Percentiles rank a stretch among this genome's conserved stretches.
phyloP scores from a whole-genome alignment of 2,888 invertebrate species.

The Cetonia aurata region DNA sequence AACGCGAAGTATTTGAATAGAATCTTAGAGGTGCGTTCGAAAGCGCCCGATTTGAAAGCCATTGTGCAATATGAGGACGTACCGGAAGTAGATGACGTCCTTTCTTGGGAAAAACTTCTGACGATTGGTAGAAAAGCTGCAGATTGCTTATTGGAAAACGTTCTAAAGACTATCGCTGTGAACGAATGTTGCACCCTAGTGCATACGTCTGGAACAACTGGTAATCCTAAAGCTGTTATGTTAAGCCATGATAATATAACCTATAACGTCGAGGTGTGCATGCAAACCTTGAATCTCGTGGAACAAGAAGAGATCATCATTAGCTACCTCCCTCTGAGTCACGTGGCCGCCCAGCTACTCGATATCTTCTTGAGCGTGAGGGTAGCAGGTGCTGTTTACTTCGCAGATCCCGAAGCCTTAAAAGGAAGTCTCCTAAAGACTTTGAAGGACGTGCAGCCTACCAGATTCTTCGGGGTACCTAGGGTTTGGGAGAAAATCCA shows the following conservation, averaged over 20 bases:
- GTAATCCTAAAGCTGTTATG: conserved; percentile 94
- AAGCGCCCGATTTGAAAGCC: conserved; percentile 81
- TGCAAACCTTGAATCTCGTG: conserved; percentile 69
- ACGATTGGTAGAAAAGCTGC: conserved; percentile 78
- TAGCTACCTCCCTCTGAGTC: conserved; percentile 89
- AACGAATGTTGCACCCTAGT: conserved; percentile 90
- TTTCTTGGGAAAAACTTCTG: conserved; percentile 82
- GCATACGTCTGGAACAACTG: conserved; percentile 91
- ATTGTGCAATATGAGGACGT: conserved; percentile 78
- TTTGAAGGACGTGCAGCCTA: conserved; percentile 83
- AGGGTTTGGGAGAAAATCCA: conserved; percentile 95
- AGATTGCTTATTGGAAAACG: conserved; percentile 76
- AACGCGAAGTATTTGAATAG: conserved; percentile 90
- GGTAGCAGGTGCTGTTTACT: conserved; percentile 79
- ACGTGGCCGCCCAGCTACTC: conserved; percentile 90
- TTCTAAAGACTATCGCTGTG: conserved; percentile 77
- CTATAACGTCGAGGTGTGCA: conserved; percentile 74
- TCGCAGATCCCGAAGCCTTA: conserved; percentile 92
- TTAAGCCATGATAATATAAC: conserved; percentile 90
- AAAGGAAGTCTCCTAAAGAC: conserved; percentile 86
- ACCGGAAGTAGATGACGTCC: conserved; percentile 70
- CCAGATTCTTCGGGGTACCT: conserved; percentile 89
- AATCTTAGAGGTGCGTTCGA: conserved; percentile 77
- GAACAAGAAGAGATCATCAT: conserved; percentile 75
- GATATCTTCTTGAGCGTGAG: conserved; percentile 80